Evolutionary conservation across 2,888 invertebrate genomes (phyloP).

Genomic region (Lasiommata megera): DNA sequence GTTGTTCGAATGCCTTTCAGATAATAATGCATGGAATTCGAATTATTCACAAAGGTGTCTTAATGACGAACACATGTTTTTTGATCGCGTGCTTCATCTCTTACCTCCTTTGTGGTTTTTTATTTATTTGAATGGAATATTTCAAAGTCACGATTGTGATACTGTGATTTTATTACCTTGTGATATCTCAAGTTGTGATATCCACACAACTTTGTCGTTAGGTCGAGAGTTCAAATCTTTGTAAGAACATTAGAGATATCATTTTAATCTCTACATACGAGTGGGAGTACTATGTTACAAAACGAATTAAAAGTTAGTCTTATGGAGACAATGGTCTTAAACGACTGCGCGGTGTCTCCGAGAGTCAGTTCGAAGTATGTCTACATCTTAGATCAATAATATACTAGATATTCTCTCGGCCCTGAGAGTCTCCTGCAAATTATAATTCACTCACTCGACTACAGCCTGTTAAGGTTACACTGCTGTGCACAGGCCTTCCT

Average conservation of each 20-base stretch:
- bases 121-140: slow-evolving; percentile 23
- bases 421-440: no score
- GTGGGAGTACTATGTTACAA: no score
- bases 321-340: no score
- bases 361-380: no score
- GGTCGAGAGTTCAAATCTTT: not conserved
- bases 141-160: slow-evolving; percentile 27
- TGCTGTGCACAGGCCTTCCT: no score
- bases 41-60: slow-evolving; percentile 60
- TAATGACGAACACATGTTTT: slow-evolving; percentile 70
- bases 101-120: slow-evolving; percentile 21
- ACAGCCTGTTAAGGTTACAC: no score
- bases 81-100: slow-evolving; percentile 54
- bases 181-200: no score
- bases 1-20: slow-evolving; percentile 49
- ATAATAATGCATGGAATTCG: slow-evolving; percentile 63
- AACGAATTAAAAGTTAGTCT: no score
- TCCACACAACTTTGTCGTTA: not conserved
- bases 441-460: no score
- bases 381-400: no score
- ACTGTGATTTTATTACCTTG: slow-evolving; percentile 8
- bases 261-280: not conserved
- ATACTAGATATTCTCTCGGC: no score
- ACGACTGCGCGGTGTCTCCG: no score
- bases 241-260: not conserved